These are phyloP conservation scores for Drosophila nr. fundita DNA, from an alignment of 2,888 invertebrate genomes.

Conservation along the genomic window DNA sequence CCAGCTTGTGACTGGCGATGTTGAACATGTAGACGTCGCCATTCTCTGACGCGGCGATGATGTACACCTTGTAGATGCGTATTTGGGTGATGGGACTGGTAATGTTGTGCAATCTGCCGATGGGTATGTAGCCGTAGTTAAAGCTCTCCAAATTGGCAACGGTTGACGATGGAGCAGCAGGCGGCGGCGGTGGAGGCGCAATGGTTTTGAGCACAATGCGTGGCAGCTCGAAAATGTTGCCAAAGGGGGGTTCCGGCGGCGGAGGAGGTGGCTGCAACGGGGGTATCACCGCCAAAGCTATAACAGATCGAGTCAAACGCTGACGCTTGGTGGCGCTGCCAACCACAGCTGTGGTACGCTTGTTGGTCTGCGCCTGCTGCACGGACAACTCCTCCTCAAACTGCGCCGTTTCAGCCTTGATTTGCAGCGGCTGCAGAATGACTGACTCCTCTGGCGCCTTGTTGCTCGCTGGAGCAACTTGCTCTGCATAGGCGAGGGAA, in stretches of 20 bases:
- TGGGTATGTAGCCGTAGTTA: constrained; percentile 55
- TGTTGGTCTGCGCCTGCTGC: background rate
- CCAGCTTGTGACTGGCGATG: constrained; percentile 71
- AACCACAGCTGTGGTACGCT: background rate
- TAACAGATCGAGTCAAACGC: constrained; percentile 17
- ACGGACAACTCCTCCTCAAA: background rate
- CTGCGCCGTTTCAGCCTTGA: constrained; percentile 11
- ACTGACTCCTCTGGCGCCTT: background rate
- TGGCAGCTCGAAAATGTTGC: constrained; percentile 41
- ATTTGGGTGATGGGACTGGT: constrained; percentile 82
- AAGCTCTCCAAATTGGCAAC: background rate
- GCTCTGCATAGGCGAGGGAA: background rate
- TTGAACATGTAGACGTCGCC: constrained; percentile 84
- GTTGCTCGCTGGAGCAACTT: background rate
- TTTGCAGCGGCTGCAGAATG: constrained; percentile 21
- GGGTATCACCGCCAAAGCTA: constrained; percentile 47
- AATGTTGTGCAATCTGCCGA: constrained; percentile 70
- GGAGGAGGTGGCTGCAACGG: constrained; percentile 66
- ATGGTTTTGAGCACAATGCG: constrained; percentile 19
- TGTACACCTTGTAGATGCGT: constrained; percentile 71
- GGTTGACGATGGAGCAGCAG: background rate
- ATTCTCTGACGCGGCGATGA: constrained; percentile 83
- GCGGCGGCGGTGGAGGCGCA: background rate
- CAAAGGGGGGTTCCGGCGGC: constrained; percentile 52
- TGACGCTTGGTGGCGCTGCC: constrained; percentile 5